Conservation (phyloP, 2,797 vertebrate species). For the Anableps anableps region DNA sequence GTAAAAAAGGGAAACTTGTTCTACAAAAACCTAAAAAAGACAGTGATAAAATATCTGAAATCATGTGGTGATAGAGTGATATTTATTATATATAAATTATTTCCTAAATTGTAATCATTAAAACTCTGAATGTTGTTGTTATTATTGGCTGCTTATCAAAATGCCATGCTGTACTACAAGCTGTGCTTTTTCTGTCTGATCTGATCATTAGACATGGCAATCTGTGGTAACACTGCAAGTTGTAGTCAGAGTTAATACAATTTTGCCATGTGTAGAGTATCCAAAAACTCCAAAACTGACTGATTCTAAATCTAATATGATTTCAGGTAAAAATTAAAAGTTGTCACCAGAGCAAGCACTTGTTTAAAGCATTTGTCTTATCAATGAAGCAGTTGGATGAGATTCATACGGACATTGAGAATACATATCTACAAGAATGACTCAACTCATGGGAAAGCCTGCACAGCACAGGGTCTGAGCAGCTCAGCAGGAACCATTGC, state of each 20-base stretch:
- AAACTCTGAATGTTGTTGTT: not conserved
- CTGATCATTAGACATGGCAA: not conserved
- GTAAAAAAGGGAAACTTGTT: no score
- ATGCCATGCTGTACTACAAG: not conserved
- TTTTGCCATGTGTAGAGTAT: not conserved
- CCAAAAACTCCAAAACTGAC: not conserved
- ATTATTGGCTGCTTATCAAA: not conserved
- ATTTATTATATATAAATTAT: not conserved
- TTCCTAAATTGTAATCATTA: not conserved
- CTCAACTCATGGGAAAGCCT: constrained; percentile 17
- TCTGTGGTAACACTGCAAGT: not conserved
- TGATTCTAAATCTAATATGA: not conserved
- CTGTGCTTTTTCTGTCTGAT: not conserved
- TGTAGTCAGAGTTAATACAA: not conserved
- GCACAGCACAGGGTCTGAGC: constrained; percentile 10
- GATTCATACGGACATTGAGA: constrained; percentile 1
- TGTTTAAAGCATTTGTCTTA: not conserved
- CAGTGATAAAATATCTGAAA: no score
- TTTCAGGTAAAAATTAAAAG: not conserved
- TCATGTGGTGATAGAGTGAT: no score
- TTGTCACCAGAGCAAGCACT: not conserved
- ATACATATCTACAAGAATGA: constrained; percentile 14
- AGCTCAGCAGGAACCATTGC: constrained; percentile 4
- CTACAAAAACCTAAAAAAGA: no score
- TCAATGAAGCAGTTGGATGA: not conserved